Base-by-base conservation (phyloP, 2,113 vertebrate genomes). In the Stegastes partitus region DNA sequence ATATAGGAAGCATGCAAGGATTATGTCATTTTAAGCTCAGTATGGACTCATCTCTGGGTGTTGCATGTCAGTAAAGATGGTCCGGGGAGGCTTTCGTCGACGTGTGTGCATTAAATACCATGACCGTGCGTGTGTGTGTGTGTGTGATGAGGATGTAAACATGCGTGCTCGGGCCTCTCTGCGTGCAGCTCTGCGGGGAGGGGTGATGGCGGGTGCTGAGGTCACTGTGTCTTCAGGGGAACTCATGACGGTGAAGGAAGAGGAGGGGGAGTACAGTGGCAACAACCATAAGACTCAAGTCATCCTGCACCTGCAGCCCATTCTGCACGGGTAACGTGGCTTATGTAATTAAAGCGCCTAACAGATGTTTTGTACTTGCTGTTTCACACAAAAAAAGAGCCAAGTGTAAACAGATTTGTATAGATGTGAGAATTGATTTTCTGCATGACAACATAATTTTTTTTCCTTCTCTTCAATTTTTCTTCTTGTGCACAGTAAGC, bases 161-260 rank as follows among this genome's bases (percentile, higher is more conserved):
- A 72, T 76, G 80, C 78, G 47, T 86, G 70, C 77, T 51, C 2
- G 22, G 25, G 63, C 28, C 58, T 75, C 59, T 83, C 26, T 84
- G 79, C 57, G 28, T 84, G 76, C 83, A 89, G 85, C 68, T 79
- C 79, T 19, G 56, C 44, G 62, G 39, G 73, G 86, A 88, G 80
- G 70, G 95, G 92, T 93, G 89, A 97, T 97, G 97, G 96, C 95
- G 64, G 96, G 94, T 83, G 94, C 95, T 18, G 96, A 96, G 91
- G 96, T 96, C 88, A 95, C 93, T 68, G 93, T 96, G 93, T 96
- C 97, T 79, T 94, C 97, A 89, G 96, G 95, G 75, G 95, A 97
- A 83, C 94, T 97, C 84, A 95, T 95, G 88, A 94, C 95, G 78
- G 94, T 95, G 78, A 97, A 96, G 91, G 94, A 94, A 71, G 96